Base-by-base conservation (phyloP, 1,140 invertebrate genomes). In the Nasonia vitripennis region DNA sequence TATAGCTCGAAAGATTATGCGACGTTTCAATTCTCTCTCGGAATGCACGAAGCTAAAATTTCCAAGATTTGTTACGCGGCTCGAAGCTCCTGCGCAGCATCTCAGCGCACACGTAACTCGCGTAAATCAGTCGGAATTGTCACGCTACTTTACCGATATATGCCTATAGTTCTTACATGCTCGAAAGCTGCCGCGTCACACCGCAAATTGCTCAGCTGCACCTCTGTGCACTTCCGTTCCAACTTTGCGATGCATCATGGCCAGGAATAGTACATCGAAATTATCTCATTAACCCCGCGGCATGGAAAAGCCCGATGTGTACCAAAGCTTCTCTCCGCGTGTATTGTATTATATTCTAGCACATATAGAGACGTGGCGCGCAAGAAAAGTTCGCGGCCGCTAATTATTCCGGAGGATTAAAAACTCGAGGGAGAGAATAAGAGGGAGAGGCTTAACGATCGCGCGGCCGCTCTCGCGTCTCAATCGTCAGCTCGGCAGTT, bases 401-500 rank as follows among this genome's bases (percentile, higher is more conserved):
- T 62, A 62, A 62, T 62, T 62, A n/a, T 62, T 62, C 55, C 17
- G 20, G 81, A 37, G 70, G 34, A 77, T 75, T 74, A 62, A 74
- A 77, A 82, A 82, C 55, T 62, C 55, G 41, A 45, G 41, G 7
- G n/a, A 45, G 10, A 51, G 41, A 45, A 7, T 1, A 11, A 45
- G 10, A 51, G 17, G 75, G 55, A 45, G 62, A 77, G 3, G n/a
- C 55, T 68, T 83, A 83, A 83, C 34, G 34, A 80, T 85, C 71
- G 67, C 45, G 84, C 20, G 74, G 2, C 34, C 34, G 34, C 27
- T 27, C 34, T 34, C 14, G 41, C 81, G 55, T 82, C 81, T 73
- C 71, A 55, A 82, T 82, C 81, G 73, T 75, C 51, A 27, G 41
- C 23, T 34, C 41, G 14, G 70, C 70, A 85, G 23, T 85, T 85